Conservation (phyloP, 2,113 vertebrate species). For the Oxyura jamaicensis region DNA sequence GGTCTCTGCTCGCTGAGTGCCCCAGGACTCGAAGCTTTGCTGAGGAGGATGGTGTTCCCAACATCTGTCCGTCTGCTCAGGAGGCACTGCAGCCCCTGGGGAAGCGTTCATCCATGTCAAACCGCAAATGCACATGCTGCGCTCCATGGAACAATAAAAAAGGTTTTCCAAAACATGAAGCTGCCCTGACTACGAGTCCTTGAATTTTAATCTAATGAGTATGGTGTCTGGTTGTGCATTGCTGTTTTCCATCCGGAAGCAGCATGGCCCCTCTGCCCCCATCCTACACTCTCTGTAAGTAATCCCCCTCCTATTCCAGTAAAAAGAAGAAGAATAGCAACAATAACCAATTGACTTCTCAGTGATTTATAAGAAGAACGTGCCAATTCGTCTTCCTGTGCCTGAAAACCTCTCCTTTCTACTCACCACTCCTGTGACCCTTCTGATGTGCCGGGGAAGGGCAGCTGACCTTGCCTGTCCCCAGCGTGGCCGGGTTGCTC, state of each 20-base stretch:
- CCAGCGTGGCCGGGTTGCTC: neutral
- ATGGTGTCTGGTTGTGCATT: neutral
- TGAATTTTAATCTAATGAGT: neutral
- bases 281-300: neutral
- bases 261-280: neutral
- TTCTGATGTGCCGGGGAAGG: accelerated
- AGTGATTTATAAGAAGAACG: neutral
- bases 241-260: neutral
- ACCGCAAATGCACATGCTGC: neutral
- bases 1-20: neutral
- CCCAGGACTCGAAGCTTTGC: neutral
- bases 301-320: neutral
- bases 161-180: neutral
- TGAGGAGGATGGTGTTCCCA: neutral
- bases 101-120: neutral
- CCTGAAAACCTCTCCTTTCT: neutral
- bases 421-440: neutral
- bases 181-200: neutral
- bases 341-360: neutral
- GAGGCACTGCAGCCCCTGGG: neutral
- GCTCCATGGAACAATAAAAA: neutral
- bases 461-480: neutral
- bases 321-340: neutral
- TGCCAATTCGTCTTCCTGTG: neutral
- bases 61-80: neutral